phyloP scores from a whole-genome alignment of 2,888 invertebrate genomes.

The Cerceris rybyensis region DNA sequence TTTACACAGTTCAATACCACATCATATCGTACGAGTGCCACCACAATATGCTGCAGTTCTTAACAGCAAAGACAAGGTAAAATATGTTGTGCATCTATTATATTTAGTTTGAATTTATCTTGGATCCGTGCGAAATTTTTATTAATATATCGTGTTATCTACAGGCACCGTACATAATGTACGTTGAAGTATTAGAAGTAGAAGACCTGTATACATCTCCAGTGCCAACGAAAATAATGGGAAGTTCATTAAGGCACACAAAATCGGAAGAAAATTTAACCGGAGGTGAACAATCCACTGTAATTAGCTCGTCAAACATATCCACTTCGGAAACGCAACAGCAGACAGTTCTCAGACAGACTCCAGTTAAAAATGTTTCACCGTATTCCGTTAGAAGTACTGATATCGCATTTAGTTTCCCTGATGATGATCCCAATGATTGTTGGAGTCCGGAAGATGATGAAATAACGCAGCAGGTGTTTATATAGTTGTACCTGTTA shows the following conservation, averaged over 20 bases:
- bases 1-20: conserved; percentile 91
- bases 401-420: conserved; percentile 77
- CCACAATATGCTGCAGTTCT: conserved; percentile 98
- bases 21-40: conserved; percentile 98
- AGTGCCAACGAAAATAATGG: conserved; percentile 94
- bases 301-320: conserved; percentile 71
- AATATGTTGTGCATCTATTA: conserved; percentile 5
- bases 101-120: background rate
- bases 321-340: conserved; percentile 71
- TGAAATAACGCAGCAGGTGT: conserved; percentile 91
- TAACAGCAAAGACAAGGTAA: conserved; percentile 98
- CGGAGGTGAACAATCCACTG: conserved; percentile 80
- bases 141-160: conserved; percentile 31
- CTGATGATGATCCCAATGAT: conserved; percentile 86
- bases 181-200: conserved; percentile 97
- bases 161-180: conserved; percentile 98
- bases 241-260: conserved; percentile 91
- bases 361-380: conserved; percentile 76
- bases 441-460: conserved; percentile 99
- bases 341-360: conserved; percentile 75
- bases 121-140: background rate
- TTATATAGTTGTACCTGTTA: background rate
- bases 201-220: conserved; percentile 92
- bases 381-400: conserved; percentile 72
- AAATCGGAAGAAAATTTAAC: conserved; percentile 96